Evolutionary conservation across 2,113 vertebrate species (phyloP).

Genomic region (Petromus typicus): DNA sequence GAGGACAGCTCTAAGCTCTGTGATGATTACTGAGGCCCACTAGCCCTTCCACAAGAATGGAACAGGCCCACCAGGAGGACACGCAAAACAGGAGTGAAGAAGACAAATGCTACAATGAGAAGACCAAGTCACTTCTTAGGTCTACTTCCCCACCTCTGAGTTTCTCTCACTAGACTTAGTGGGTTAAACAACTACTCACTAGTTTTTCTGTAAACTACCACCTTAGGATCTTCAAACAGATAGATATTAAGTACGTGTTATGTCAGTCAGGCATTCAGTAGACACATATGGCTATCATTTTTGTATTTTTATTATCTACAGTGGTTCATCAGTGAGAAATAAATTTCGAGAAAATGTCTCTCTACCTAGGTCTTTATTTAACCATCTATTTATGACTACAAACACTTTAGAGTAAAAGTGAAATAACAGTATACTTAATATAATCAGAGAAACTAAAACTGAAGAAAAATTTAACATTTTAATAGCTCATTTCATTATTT

Average conservation of each 20-base stretch:
- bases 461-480: background rate
- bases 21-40: background rate
- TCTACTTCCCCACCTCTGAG: background rate
- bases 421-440: slow-evolving; percentile 30
- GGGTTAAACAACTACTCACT: slow-evolving; percentile 29
- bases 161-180: slow-evolving; percentile 55
- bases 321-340: slow-evolving; percentile 4
- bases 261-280: slow-evolving; percentile 6
- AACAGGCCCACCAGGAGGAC: background rate
- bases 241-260: slow-evolving; percentile 31
- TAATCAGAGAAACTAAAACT: slow-evolving; percentile 8
- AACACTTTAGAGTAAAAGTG: slow-evolving; percentile 36
- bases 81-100: slow-evolving; percentile 6
- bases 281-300: slow-evolving; percentile 8
- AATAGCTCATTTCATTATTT: slow-evolving; percentile 28
- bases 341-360: slow-evolving; percentile 30
- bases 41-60: background rate
- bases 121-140: background rate
- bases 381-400: slow-evolving; percentile 12
- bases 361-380: background rate
- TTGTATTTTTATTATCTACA: slow-evolving; percentile 35
- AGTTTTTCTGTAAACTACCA: slow-evolving; percentile 37
- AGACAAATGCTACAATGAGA: slow-evolving; percentile 12
- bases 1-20: background rate
- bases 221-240: slow-evolving; percentile 27